A percentile compares a stretch with the other conserved stretches of the same genome.
phyloP scores from a whole-genome alignment of 2,888 invertebrate species.

The Exephanes ischioxanthus region DNA sequence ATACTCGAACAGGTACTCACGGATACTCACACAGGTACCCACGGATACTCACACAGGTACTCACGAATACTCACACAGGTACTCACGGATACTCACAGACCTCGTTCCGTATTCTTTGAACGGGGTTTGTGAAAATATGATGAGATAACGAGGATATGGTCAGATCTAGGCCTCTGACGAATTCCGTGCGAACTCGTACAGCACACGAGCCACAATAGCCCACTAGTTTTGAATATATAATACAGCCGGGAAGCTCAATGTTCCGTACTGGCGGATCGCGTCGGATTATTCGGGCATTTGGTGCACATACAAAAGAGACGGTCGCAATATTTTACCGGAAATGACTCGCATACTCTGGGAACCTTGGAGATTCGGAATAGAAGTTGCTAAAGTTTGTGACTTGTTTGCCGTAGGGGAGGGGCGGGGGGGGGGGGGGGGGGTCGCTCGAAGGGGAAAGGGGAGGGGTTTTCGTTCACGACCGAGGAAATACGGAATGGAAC shows the following conservation, averaged over 20 bases:
- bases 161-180: too few species aligned
- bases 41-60: too few species aligned
- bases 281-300: slow-evolving; percentile 44
- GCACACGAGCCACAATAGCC: too few species aligned
- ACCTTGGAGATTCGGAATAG: slow-evolving; percentile 29
- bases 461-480: not conserved
- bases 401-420: slow-evolving; percentile 5
- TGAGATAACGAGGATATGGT: too few species aligned
- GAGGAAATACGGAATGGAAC: slow-evolving; percentile 43
- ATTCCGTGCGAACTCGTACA: too few species aligned
- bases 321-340: slow-evolving; percentile 10
- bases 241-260: slow-evolving; percentile 22
- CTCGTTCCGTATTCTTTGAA: too few species aligned
- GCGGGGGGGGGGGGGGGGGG: not conserved
- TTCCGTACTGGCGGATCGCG: slow-evolving; percentile 22
- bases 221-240: not conserved
- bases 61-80: too few species aligned
- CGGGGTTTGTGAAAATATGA: too few species aligned
- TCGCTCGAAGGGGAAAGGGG: not conserved
- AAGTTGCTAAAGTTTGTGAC: slow-evolving; percentile 61
- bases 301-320: not conserved
- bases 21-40: too few species aligned
- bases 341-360: slow-evolving; percentile 20
- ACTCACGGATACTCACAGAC: too few species aligned
- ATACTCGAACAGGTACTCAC: too few species aligned